A percentile compares a stretch with the other conserved stretches of the same genome.
These are phyloP conservation scores for Bagarius yarrelli DNA, from an alignment of 2,113 vertebrate species.

Conservation along the genomic window DNA sequence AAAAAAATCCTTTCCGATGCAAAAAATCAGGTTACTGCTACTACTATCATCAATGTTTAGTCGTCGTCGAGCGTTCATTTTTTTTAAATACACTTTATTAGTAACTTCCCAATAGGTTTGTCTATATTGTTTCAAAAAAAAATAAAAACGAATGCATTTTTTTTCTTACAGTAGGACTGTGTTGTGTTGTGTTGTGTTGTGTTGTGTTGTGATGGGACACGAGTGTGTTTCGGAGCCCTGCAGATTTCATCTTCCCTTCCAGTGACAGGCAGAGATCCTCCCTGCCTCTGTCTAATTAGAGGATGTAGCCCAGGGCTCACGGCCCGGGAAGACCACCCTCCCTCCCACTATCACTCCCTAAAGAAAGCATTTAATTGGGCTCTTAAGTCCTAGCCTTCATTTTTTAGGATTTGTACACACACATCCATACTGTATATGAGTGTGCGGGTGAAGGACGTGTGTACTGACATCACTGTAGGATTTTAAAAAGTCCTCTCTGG, in stretches of 20 bases:
- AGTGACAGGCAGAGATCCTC: constrained; percentile 77
- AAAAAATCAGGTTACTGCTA: no score
- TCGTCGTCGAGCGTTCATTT: no score
- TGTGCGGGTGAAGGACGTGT: constrained; percentile 63
- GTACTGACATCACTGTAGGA: constrained; percentile 71
- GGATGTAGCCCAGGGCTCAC: constrained; percentile 78
- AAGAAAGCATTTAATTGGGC: constrained; percentile 80
- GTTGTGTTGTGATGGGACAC: constrained; percentile 16
- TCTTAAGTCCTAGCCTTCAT: constrained; percentile 80
- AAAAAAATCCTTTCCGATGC: neutral
- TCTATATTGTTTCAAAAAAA: neutral
- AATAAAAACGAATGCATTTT: neutral
- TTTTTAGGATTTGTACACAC: constrained; percentile 55
- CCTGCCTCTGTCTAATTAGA: constrained; percentile 77
- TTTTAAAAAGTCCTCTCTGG: constrained; percentile 59
- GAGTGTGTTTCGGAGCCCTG: constrained; percentile 60
- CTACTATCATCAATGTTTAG: no score
- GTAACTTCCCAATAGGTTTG: neutral
- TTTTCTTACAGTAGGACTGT: neutral
- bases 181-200: neutral
- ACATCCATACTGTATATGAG: neutral
- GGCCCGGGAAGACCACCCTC: constrained; percentile 74
- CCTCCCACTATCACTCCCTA: constrained; percentile 74
- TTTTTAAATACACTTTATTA: neutral
- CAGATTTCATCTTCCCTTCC: constrained; percentile 74